These are phyloP conservation scores for Porphyrio hochstetteri DNA, from an alignment of 2,113 vertebrate genomes.

Conservation along the genomic window DNA sequence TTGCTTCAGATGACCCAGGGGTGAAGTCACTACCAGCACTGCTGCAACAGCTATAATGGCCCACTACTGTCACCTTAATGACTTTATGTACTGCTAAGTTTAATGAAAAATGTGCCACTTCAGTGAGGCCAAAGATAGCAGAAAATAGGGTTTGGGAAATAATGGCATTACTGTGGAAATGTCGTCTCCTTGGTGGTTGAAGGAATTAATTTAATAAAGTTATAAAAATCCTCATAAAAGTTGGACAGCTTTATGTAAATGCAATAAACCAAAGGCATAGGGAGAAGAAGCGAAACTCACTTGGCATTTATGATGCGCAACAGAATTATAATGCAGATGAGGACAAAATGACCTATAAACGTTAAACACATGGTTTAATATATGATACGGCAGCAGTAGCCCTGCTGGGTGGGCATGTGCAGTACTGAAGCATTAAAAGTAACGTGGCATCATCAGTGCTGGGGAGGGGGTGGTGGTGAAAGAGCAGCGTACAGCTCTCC, in stretches of 20 bases:
- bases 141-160: slow-evolving; percentile 66
- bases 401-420: neutral
- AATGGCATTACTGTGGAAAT: slow-evolving; percentile 47
- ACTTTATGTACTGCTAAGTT: slow-evolving; percentile 43
- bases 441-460: neutral
- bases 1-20: slow-evolving; percentile 44
- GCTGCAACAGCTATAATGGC: neutral
- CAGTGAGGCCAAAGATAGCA: slow-evolving; percentile 48
- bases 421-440: neutral
- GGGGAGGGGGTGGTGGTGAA: accelerated
- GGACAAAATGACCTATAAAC: slow-evolving; percentile 64
- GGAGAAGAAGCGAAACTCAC: slow-evolving; percentile 49
- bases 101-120: slow-evolving; percentile 71
- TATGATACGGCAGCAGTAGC: neutral
- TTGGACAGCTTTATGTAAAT: slow-evolving; percentile 72
- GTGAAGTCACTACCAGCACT: neutral
- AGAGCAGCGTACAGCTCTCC: neutral
- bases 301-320: slow-evolving; percentile 58
- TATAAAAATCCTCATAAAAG: slow-evolving; percentile 66
- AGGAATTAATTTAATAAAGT: slow-evolving; percentile 68
- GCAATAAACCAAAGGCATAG: slow-evolving; percentile 53
- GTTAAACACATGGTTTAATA: slow-evolving; percentile 48
- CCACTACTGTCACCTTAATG: slow-evolving; percentile 37
- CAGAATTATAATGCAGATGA: slow-evolving; percentile 56
- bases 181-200: slow-evolving; percentile 38